Percentiles rank a stretch among this genome's conserved stretches.
These are phyloP conservation scores for Corbicula japonica DNA, from an alignment of 2,888 invertebrate species.

Conservation along the genomic window DNA sequence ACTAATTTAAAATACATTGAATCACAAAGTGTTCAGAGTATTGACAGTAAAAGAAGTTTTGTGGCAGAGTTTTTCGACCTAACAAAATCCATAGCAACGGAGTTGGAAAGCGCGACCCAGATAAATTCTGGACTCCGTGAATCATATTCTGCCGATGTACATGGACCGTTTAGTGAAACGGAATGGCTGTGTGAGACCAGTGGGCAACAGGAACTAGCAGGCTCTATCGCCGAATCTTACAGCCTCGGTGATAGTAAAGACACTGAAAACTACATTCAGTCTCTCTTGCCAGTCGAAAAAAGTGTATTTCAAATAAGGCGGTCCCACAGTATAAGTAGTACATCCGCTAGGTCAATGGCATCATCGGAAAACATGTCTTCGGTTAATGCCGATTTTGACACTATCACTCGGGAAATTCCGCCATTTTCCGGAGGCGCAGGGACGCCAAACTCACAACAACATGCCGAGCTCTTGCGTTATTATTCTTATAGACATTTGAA, in stretches of 20 bases:
- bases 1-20: conserved; percentile 9
- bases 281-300: conserved; percentile 69
- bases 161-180: conserved; percentile 58
- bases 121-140: conserved; percentile 67
- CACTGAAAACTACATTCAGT: conserved; percentile 75
- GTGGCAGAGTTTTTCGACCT: conserved; percentile 59
- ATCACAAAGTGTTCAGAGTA: conserved; percentile 36
- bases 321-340: conserved; percentile 39
- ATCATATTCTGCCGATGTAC: conserved; percentile 64
- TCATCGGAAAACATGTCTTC: conserved; percentile 52
- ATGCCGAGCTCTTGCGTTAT: conserved; percentile 61
- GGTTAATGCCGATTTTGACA: conserved; percentile 42
- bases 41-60: conserved; percentile 51
- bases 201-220: conserved; percentile 71
- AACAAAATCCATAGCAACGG: conserved; percentile 65
- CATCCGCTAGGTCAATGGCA: conserved; percentile 49
- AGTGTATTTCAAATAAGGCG: conserved; percentile 49
- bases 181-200: conserved; percentile 58
- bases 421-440: conserved; percentile 43
- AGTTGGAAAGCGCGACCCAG: conserved; percentile 65
- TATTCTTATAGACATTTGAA: conserved; percentile 64
- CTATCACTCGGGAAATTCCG: conserved; percentile 25
- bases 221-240: conserved; percentile 79
- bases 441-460: conserved; percentile 61
- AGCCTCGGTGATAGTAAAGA: conserved; percentile 77